A percentile compares a stretch with the other conserved stretches of the same genome.
phyloP scores from a whole-genome alignment of 2,113 vertebrate species.

The Rhabdomys dilectus region DNA sequence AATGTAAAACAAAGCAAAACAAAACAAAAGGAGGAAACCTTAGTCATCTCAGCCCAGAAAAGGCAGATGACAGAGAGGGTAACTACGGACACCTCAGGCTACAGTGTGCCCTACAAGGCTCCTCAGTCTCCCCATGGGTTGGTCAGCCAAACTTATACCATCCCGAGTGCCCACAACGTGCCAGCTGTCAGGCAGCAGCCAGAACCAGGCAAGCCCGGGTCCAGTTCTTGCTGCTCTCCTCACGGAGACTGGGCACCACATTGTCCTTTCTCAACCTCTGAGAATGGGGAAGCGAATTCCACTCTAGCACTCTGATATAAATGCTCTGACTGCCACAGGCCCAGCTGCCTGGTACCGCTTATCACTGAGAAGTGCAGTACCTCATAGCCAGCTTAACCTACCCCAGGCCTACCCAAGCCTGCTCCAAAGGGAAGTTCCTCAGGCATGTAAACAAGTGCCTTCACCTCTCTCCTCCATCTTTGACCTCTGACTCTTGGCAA shows the following conservation, averaged over 20 bases:
- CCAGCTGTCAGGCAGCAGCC: not conserved
- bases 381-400: not conserved
- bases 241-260: accelerated
- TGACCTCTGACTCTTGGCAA: not conserved
- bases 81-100: no score
- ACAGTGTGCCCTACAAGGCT: not conserved
- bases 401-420: not conserved
- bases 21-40: not conserved
- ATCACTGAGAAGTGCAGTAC: not conserved
- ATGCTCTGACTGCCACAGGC: not conserved
- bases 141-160: no score
- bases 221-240: not conserved
- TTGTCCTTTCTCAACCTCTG: not conserved
- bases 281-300: accelerated
- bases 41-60: not conserved
- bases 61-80: no score
- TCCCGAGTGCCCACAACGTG: not conserved
- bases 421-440: not conserved
- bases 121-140: not conserved
- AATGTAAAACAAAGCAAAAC: not conserved
- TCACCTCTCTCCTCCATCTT: not conserved
- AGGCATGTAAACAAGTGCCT: not conserved
- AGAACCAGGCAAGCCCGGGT: not conserved
- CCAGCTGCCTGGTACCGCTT: not conserved
- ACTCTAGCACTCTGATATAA: not conserved